phyloP scores from a whole-genome alignment of 2,888 invertebrate genomes.

The Eudasyphora cyanicolor region DNA sequence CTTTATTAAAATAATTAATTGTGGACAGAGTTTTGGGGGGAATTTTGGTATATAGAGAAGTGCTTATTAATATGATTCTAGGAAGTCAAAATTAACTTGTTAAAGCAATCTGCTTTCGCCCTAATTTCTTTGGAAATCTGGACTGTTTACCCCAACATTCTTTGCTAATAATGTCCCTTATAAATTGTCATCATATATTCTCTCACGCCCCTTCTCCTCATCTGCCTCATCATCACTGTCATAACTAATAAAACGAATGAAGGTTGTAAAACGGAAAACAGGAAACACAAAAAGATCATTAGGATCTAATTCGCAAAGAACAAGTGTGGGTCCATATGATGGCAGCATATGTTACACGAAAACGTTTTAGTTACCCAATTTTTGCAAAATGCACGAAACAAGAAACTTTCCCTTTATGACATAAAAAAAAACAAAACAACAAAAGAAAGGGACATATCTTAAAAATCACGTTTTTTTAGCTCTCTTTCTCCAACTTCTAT shows the following conservation, averaged over 20 bases:
- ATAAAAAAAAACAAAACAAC: too few relatives aligned
- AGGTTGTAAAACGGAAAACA: conserved; percentile 10
- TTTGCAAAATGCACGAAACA: neutral
- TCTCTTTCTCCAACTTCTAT: neutral
- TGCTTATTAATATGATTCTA: too few relatives aligned
- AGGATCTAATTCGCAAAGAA: conserved; percentile 38
- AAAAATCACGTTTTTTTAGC: conserved; percentile 57
- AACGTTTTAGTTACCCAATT: conserved; percentile 40
- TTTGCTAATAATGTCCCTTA: neutral
- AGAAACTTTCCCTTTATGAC: neutral
- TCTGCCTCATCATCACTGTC: conserved; percentile 14
- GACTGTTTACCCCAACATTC: too few relatives aligned
- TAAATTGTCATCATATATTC: too few relatives aligned
- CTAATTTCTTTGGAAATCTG: too few relatives aligned
- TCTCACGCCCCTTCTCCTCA: neutral
- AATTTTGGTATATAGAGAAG: too few relatives aligned
- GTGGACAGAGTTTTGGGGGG: too few relatives aligned
- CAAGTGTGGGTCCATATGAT: neutral
- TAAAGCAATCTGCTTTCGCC: too few relatives aligned
- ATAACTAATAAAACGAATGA: neutral
- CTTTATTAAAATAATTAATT: too few relatives aligned
- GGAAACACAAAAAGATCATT: conserved; percentile 31
- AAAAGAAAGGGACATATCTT: conserved; percentile 5
- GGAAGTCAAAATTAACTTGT: too few relatives aligned
- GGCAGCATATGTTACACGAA: neutral